Evolutionary conservation across 2,797 vertebrate genomes (phyloP), one percentile per base, ranked within the genome.

Genomic region (Iguana delicatissima): DNA sequence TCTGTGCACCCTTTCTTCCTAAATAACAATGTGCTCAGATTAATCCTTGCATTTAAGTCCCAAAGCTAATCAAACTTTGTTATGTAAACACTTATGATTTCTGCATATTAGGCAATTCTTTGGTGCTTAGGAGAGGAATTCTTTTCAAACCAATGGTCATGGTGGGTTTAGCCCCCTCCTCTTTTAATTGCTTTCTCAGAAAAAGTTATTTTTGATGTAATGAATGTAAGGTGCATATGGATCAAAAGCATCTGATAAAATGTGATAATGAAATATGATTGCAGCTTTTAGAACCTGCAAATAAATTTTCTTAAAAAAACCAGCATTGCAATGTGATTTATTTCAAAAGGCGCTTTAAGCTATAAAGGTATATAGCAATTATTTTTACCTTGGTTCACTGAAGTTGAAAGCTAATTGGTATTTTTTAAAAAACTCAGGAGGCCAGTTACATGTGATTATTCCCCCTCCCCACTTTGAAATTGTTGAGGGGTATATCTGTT

Each of bases 391-490:
- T 69, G 20, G 80, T 89, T 50, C 7, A 26, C 57, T 92, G 0
- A 87, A 89, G 57, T 90, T 52, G n/a, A 79, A 90, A 77, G 16
- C 73, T 92, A 93, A 93, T 93, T 93, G 89, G 80, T 90, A n/a
- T 55, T 80, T 83, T 42, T 42, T 50, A n/a, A n/a, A 24, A 69
- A 80, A 16, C 79, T 42, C n/a, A n/a, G 91, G 57, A 20, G 7
- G 88, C 80, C 64, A 35, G 38, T n/a, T 93, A 91, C 92, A 82
- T 46, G 88, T 85, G 84, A 91, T 77, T 80, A 35, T 32, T 46
- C 3, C 7, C 14, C 14, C 22, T 29, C 29, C 14, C 14, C 42
- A 46, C 38, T 46, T 42, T 64, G 50, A 52, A 9, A 64, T 62
- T 50, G 35, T 89, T 84, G 67, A 42, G 35, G 26, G 90, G 89